A percentile compares a stretch with the other conserved stretches of the same genome.
phyloP scores from a whole-genome alignment of 2,797 vertebrate genomes.

The Miichthys miiuy region DNA sequence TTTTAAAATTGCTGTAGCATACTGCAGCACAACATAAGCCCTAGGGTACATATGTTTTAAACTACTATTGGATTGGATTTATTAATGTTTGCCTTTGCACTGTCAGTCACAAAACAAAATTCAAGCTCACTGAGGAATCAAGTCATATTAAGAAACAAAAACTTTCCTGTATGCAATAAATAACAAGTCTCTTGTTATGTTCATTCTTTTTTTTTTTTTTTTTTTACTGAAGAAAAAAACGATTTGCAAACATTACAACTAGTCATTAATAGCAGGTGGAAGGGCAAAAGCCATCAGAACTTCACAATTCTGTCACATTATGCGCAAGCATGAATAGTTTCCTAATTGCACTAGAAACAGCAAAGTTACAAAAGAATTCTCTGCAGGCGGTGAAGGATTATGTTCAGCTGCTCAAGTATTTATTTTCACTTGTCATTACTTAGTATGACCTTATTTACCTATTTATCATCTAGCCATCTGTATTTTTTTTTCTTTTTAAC shows the following conservation, averaged over 20 bases:
- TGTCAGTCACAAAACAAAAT: conserved; percentile 23
- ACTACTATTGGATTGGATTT: conserved; percentile 25
- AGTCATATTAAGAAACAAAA: not conserved
- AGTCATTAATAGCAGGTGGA: conserved; percentile 16
- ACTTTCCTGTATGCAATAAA: not conserved
- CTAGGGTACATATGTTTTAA: not conserved
- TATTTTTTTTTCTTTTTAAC: conserved; percentile 2
- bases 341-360: conserved; percentile 27
- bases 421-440: conserved; percentile 20
- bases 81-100: conserved; percentile 19
- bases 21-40: conserved; percentile 11
- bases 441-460: not conserved
- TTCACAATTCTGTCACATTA: not conserved
- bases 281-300: conserved; percentile 18
- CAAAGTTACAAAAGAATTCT: conserved; percentile 10
- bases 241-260: not conserved
- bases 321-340: conserved; percentile 25
- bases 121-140: not conserved
- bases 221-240: not conserved
- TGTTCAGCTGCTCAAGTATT: conserved; percentile 25
- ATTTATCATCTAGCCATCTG: not conserved
- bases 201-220: not conserved
- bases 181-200: not conserved
- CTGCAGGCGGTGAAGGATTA: conserved; percentile 38
- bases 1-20: not conserved